Base-by-base conservation (phyloP, 2,888 invertebrate species). In the Monopis laevigella region DNA sequence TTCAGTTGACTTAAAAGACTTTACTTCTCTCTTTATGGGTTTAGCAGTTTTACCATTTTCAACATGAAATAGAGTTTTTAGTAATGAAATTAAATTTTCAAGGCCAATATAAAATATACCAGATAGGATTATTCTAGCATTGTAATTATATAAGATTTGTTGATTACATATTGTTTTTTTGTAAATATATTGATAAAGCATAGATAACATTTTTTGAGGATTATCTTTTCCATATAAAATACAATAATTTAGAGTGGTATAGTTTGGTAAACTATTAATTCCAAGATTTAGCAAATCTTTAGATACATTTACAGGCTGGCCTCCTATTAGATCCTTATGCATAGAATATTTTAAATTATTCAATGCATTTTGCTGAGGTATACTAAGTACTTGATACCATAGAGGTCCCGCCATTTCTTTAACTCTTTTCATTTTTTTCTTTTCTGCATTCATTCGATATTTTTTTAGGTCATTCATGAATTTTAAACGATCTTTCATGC, bases 301-400 rank as follows among this genome's bases (percentile, higher is more conserved):
- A 2, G 57, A 48, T 2, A 67, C 62, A 29, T 66, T 55, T 2
- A 49, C 16, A 0, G 80, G 75, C 1, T 59, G 58, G 1, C 67
- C 71, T 58, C 73, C 72, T 0, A 78, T 47, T 39, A 71, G 30
- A 42, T 81, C 80, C 54, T 75, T 65, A 44, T 74, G 66, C 26
- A 80, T 72, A 2, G 58, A 51, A 18, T 45, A 40, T 34, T 58
- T 52, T 44, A 81, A 52, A 0, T 48, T 49, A 40, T 77, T 68
- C 32, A 80, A 53, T 2, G 70, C 64, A 3, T 41, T 36, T 46
- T 65, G 59, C 53, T 81, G 80, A 2, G 54, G 54, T 2, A 62
- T 68, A 46, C 78, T 75, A 5, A 80, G 59, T 1, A 66, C 64
- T 49, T 78, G 75, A 44, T 75, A 72, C 80, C 80, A 81, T 7